These are phyloP conservation scores for Gallirallus australis DNA, from an alignment of 2,797 vertebrate genomes.

Conservation along the genomic window DNA sequence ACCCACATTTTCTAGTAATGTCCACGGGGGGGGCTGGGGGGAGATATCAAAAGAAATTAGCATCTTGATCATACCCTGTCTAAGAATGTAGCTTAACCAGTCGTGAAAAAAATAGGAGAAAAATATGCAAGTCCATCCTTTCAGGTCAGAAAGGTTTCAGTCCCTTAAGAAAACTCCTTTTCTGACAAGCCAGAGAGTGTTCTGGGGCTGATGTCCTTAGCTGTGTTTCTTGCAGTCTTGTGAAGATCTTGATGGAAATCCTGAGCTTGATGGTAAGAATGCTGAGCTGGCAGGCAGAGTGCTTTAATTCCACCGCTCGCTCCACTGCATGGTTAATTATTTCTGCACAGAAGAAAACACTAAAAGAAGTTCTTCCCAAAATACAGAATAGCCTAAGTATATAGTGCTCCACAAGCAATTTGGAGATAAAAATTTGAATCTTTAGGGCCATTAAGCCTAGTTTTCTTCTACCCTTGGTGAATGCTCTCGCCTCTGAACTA, in stretches of 20 bases:
- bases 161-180: not conserved
- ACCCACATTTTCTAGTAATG: not conserved
- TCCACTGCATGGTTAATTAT: conserved; percentile 1
- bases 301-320: not conserved
- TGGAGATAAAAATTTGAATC: conserved; percentile 14
- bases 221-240: not conserved
- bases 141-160: not conserved
- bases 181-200: not conserved
- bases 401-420: not conserved
- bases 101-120: not conserved
- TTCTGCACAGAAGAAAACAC: conserved; percentile 7
- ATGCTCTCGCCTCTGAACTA: not conserved
- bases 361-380: not conserved
- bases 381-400: not conserved
- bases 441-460: conserved; percentile 2
- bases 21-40: not conserved
- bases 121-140: not conserved
- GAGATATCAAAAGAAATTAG: not conserved
- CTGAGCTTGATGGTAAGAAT: not conserved
- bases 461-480: conserved; percentile 1
- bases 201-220: not conserved
- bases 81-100: not conserved
- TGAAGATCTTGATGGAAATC: not conserved
- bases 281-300: not conserved
- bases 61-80: not conserved